phyloP scores from a whole-genome alignment of 2,888 invertebrate species.

The Apotomis betuletana region DNA sequence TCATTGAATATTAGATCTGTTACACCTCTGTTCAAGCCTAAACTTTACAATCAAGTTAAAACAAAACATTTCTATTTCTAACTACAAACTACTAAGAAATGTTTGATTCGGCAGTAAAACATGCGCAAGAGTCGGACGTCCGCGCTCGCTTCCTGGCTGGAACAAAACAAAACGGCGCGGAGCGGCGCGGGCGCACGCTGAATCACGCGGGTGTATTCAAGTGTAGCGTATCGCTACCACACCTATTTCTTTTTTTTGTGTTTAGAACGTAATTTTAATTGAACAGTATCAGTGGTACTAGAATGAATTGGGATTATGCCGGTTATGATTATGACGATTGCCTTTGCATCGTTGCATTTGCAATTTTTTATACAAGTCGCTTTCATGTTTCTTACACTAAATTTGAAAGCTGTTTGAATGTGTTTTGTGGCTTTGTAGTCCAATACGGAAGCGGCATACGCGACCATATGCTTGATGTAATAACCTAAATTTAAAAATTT shows the following conservation, averaged over 20 bases:
- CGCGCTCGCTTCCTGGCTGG: conserved; percentile 58
- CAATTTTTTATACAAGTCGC: too few relatives aligned
- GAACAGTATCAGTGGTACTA: not conserved
- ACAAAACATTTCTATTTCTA: not conserved
- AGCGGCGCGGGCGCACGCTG: conserved; percentile 49
- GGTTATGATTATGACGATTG: too few relatives aligned
- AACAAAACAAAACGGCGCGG: conserved; percentile 55
- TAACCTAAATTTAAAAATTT: too few relatives aligned
- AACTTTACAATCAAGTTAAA: not conserved
- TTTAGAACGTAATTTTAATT: not conserved
- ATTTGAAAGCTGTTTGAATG: too few relatives aligned
- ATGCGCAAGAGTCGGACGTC: conserved; percentile 52
- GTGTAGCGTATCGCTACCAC: conserved; percentile 28
- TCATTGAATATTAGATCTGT: too few relatives aligned
- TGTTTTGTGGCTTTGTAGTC: too few relatives aligned
- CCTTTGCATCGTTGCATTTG: too few relatives aligned
- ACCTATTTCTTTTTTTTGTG: not conserved
- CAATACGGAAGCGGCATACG: too few relatives aligned
- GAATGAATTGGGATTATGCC: too few relatives aligned
- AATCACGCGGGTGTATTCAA: conserved; percentile 51
- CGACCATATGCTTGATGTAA: too few relatives aligned
- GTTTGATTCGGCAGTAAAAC: conserved; percentile 23
- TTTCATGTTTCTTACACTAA: too few relatives aligned
- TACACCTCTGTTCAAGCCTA: too few relatives aligned
- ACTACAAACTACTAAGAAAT: not conserved